Base-by-base conservation (phyloP, 2,888 invertebrate species). In the Dicyrtomina minuta region DNA sequence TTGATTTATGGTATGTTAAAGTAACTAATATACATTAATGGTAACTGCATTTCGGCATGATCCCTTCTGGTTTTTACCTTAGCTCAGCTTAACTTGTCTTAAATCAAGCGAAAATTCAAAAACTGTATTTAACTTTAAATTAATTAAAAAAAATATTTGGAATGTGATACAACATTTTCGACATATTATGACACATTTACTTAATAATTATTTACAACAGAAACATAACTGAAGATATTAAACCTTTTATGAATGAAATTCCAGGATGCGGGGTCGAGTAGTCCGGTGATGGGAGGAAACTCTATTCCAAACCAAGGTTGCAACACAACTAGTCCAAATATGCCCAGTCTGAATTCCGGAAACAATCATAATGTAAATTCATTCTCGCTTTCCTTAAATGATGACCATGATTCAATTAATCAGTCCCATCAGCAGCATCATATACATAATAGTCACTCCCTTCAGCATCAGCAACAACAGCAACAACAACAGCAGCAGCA, bases 341-440 rank as follows among this genome's bases (percentile, higher is more conserved):
- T 62, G 51, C 51, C 68, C 68, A 61, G 61, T 49, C 39, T 62
- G 17, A 66, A 60, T 70, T 41, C 62, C 22, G 58, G 66, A 46
- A 70, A 61, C 61, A 67, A 67, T 70, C 67, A 61, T 20, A 61
- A 53, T 53, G 41, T 70, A 41, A 70, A 49, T 46, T 67, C 70
- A 22, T 70, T 61, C 46, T 44, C 70, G n/a, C 26, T 70, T 56
- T 46, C 41, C 33, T 20, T 68, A 22, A 44, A 49, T 44, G 10
- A 56, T n/a, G 66, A 56, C 44, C 67, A 67, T 60, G 67, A 67
- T 15, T 15, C 49, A 22, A 60, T 61, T 26, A 51, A 39, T 44
- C 64, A 68, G 26, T 26, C 56, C 10, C 58, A 49, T 33, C 51
- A 26, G 39, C 56, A 59, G 17, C 59, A 61, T 20, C 53, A 59